Evolutionary conservation across 2,113 vertebrate species (phyloP), one percentile per base, ranked within the genome.

Genomic region (Alectura lathami): DNA sequence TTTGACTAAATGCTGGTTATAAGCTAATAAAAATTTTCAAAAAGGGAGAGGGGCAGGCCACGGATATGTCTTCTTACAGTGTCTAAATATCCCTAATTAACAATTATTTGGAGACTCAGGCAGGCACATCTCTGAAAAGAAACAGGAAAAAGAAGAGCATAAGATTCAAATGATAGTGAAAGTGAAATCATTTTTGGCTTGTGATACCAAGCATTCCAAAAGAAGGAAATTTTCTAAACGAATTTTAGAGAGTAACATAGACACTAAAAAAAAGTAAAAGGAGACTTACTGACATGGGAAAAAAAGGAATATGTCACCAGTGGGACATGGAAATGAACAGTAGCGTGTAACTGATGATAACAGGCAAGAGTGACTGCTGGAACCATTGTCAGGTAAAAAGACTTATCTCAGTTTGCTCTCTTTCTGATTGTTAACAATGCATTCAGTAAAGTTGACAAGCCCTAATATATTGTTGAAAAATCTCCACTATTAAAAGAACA

Each of bases 11-110:
- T 53, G 8, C 1, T 53, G 30, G 2, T 76, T 95, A 68, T 38
- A 82, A 93, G 29, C 3, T 68, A 68, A 67, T 63, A 68, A 50
- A 81, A 45, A 29, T 3, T 78, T 42, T 32, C 11, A 54, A 91
- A 77, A 45, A 2, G 1, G 5, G 1, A 2, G 3, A 64, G 6
- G 11, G 20, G 48, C 23, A 7, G 13, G 23, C 9, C 17, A 34
- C 42, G 6, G 42, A 22, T 38, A 77, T 10, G 4, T 34, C 10
- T 36, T 93, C 21, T 60, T 59, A 18, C 9, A 22, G 24, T 57
- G 36, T 29, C 32, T 16, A 62, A 4, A 80, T 80, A 53, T 45
- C 12, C 8, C 13, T 77, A 76, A 26, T 64, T 69, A 83, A 24
- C 26, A 57, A 57, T 24, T 50, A 1, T 62, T 85, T 60, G 32